Percentiles rank a stretch among this genome's conserved stretches.
Conservation (phyloP, 2,797 vertebrate species). For the Myiotriccus ornatus region DNA sequence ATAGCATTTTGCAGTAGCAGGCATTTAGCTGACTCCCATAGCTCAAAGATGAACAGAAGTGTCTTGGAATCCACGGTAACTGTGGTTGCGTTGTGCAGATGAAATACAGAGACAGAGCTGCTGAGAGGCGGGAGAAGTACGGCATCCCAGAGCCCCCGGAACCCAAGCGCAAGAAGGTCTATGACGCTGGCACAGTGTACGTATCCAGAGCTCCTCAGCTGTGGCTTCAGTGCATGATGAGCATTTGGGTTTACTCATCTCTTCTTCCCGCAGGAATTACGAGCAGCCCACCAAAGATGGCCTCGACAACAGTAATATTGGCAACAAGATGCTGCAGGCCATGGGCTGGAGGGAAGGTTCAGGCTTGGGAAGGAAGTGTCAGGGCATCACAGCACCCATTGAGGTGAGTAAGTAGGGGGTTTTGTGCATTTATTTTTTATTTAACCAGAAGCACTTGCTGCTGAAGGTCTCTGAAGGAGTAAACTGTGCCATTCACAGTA, state of each 20-base stretch:
- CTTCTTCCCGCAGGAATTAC: constrained; percentile 84
- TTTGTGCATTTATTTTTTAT: neutral
- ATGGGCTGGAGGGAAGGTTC: constrained; percentile 99
- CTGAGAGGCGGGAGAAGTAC: constrained; percentile 95
- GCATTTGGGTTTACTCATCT: neutral
- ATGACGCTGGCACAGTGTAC: constrained; percentile 88
- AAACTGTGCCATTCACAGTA: neutral
- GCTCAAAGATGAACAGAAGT: neutral
- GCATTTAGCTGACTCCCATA: fast-evolving
- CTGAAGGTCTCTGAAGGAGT: neutral
- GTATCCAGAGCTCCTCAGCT: constrained; percentile 34
- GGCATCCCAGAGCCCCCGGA: constrained; percentile 95
- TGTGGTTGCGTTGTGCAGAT: constrained; percentile 73
- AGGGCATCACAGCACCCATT: constrained; percentile 96
- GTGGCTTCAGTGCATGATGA: fast-evolving
- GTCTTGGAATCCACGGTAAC: neutral
- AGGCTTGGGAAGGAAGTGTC: constrained; percentile 94
- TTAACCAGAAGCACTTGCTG: neutral
- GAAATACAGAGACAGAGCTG: constrained; percentile 96
- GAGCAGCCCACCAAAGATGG: constrained; percentile 98
- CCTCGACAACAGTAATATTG: constrained; percentile 96
- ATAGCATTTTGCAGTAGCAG: neutral
- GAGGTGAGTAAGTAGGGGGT: constrained; percentile 77
- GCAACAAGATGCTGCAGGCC: constrained; percentile 98
- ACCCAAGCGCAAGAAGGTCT: constrained; percentile 95